These are phyloP conservation scores for Ptychadena robeensis DNA, from an alignment of 2,797 vertebrate genomes.

Conservation along the genomic window DNA sequence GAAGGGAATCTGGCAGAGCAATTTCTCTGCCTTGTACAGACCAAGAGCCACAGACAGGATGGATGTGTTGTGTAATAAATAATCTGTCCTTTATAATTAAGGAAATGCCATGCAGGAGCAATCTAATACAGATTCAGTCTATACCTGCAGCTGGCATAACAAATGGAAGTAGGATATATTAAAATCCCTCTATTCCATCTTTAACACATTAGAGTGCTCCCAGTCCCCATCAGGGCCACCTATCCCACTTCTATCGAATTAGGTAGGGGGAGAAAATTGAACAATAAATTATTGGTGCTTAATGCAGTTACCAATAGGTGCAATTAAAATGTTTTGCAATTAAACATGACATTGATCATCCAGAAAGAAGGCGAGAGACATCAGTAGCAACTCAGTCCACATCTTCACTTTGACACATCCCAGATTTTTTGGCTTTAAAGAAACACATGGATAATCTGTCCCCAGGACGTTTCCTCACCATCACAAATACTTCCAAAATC, in stretches of 20 bases:
- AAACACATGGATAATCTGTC: conserved; percentile 5
- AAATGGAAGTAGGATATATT: conserved; percentile 52
- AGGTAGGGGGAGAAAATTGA: conserved; percentile 67
- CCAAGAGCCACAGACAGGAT: conserved; percentile 40
- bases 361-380: conserved; percentile 55
- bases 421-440: conserved; percentile 20
- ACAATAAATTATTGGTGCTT: conserved; percentile 67
- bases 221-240: conserved; percentile 67
- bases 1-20: conserved; percentile 34
- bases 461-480: conserved; percentile 6
- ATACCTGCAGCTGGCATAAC: conserved; percentile 25
- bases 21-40: conserved; percentile 22
- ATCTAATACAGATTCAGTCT: conserved; percentile 11
- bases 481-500: conserved; percentile 70
- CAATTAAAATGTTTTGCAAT: conserved; percentile 68
- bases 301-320: conserved; percentile 71
- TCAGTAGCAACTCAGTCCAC: conserved; percentile 12
- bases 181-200: conserved; percentile 64
- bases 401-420: conserved; percentile 17
- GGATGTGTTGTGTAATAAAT: conserved; percentile 45
- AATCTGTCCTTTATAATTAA: conserved; percentile 52
- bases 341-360: conserved; percentile 71
- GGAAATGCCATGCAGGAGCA: conserved; percentile 35
- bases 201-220: conserved; percentile 68
- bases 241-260: conserved; percentile 69